Conservation (phyloP, 1,140 invertebrate species). For the Drosophila athabasca region DNA sequence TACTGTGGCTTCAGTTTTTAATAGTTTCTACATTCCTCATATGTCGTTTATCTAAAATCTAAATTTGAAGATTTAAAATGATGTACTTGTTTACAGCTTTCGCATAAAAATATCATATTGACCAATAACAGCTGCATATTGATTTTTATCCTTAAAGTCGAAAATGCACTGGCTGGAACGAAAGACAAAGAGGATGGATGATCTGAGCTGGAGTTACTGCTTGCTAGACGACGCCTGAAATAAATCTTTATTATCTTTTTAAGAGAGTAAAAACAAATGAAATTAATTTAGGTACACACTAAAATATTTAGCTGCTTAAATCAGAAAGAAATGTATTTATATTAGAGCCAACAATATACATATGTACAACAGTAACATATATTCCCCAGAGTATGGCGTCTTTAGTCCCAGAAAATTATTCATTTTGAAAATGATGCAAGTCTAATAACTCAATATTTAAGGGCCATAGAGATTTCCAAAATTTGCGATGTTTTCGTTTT, state of each 20-base stretch:
- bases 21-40: background rate
- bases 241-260: conserved; percentile 41
- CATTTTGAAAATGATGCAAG: no score
- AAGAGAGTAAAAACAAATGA: conserved; percentile 22
- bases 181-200: conserved; percentile 36
- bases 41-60: no score
- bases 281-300: conserved; percentile 11
- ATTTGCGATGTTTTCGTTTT: no score
- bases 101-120: no score
- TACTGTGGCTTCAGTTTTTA: no score
- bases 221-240: conserved; percentile 32
- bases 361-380: no score
- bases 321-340: background rate
- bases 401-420: background rate
- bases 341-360: no score
- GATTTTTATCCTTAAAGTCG: no score
- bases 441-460: background rate
- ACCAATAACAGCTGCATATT: no score
- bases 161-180: background rate
- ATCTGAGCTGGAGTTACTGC: conserved; percentile 19
- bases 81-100: no score
- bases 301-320: background rate
- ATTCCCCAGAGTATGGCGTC: no score
- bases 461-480: no score
- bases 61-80: conserved; percentile 7